Conservation (phyloP, 2,888 invertebrate genomes). For the Eupeodes luniger region DNA sequence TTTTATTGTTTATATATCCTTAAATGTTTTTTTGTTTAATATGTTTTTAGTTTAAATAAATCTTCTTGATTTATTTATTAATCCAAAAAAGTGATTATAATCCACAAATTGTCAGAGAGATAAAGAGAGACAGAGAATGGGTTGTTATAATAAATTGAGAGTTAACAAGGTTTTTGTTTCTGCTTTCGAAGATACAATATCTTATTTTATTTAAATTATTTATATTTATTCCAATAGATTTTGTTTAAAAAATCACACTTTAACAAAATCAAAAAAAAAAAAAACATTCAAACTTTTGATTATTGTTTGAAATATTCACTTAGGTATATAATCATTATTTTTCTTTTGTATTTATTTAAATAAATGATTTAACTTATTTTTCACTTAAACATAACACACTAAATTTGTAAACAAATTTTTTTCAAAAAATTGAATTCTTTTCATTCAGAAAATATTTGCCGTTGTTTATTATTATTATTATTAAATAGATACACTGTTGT, state of each 20-base stretch:
- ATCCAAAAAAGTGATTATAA: conserved; percentile 18
- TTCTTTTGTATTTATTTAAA: background rate
- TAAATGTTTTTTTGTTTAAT: background rate
- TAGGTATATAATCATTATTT: conserved; percentile 3
- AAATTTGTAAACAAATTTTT: conserved; percentile 25
- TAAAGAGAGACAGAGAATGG: background rate
- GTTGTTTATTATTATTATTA: conserved; percentile 56
- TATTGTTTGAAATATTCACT: conserved; percentile 24
- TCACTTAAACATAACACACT: conserved; percentile 14
- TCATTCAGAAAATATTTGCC: conserved; percentile 52
- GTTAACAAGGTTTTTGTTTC: background rate
- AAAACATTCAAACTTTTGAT: background rate
- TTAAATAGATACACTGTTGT: background rate
- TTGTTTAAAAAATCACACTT: background rate
- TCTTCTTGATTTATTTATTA: background rate
- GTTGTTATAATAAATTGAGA: background rate
- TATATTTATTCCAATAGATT: background rate
- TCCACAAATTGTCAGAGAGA: conserved; percentile 22
- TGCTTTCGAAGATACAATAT: background rate
- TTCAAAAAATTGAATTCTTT: background rate
- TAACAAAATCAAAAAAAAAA: no score
- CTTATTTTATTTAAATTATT: background rate
- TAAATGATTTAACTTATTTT: background rate
- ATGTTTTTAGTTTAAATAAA: conserved; percentile 4
- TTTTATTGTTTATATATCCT: conserved; percentile 28